Evolutionary conservation across 2,888 invertebrate species (phyloP).

Genomic region (Scaeva pyrastri): DNA sequence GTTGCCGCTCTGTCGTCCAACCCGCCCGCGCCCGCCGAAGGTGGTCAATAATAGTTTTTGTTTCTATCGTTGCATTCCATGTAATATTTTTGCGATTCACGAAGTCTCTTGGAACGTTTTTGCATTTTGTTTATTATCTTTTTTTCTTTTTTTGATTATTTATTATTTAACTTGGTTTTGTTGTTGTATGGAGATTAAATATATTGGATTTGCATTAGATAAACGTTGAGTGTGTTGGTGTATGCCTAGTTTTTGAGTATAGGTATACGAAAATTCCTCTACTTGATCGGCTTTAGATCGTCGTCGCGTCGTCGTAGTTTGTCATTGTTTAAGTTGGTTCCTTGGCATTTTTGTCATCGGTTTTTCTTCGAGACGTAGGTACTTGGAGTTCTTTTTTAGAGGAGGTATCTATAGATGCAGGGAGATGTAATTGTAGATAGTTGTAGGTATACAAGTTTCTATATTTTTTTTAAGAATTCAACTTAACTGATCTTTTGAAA

Average conservation of each 20-base stretch:
- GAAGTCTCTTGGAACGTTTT: constrained; percentile 52
- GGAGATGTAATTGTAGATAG: constrained; percentile 18
- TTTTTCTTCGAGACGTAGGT: neutral
- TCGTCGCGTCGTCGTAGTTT: constrained; percentile 52
- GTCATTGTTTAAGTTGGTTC: constrained; percentile 53
- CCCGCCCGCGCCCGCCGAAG: constrained; percentile 38
- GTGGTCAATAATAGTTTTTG: constrained; percentile 68
- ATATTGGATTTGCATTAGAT: constrained; percentile 67
- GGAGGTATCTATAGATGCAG: too few relatives aligned
- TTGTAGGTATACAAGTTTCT: neutral
- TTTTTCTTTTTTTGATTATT: constrained; percentile 12
- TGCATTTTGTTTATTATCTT: neutral
- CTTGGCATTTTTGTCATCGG: constrained; percentile 65
- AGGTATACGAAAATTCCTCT: neutral
- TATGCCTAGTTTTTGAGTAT: neutral
- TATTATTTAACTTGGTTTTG: constrained; percentile 48
- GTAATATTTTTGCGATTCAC: constrained; percentile 51
- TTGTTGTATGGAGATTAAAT: constrained; percentile 55
- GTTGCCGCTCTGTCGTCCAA: constrained; percentile 24
- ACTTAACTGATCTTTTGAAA: too few relatives aligned
- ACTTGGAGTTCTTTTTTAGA: constrained; percentile 28
- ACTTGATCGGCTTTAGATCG: constrained; percentile 66
- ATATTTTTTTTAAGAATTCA: too few relatives aligned
- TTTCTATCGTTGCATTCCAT: constrained; percentile 68
- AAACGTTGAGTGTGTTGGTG: constrained; percentile 37